These are phyloP conservation scores for Luperina nickerlii DNA, from an alignment of 2,888 invertebrate genomes.

Conservation along the genomic window DNA sequence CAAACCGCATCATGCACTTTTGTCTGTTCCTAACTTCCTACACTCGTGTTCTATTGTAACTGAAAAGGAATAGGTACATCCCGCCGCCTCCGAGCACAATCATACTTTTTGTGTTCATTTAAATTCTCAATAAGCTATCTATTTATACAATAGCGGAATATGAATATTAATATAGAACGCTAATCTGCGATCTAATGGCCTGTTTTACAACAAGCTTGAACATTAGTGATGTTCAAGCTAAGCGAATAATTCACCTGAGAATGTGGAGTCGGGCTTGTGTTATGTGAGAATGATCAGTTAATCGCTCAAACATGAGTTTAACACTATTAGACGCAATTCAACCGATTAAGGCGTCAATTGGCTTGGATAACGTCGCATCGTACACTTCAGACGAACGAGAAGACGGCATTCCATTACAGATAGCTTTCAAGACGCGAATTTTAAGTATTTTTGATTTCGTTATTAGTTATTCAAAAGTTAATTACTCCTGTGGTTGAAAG, in stretches of 20 bases:
- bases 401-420: slow-evolving; percentile 52
- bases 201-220: slow-evolving; percentile 42
- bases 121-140: slow-evolving; percentile 19
- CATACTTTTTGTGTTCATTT: slow-evolving; percentile 29
- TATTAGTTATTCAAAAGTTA: slow-evolving; percentile 14
- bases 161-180: slow-evolving; percentile 46
- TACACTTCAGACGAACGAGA: slow-evolving; percentile 26
- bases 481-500: slow-evolving; percentile 14
- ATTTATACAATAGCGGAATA: slow-evolving; percentile 39
- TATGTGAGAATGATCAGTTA: slow-evolving; percentile 49
- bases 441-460: slow-evolving; percentile 20
- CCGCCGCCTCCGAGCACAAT: slow-evolving; percentile 10
- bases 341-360: slow-evolving; percentile 53
- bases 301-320: slow-evolving; percentile 49
- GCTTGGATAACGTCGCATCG: slow-evolving; percentile 43
- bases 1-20: slow-evolving; percentile 67
- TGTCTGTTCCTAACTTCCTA: slow-evolving; percentile 45
- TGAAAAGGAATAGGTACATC: slow-evolving; percentile 31
- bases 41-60: slow-evolving; percentile 52
- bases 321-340: slow-evolving; percentile 50
- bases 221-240: slow-evolving; percentile 36
- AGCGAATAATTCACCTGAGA: slow-evolving; percentile 32
- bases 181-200: slow-evolving; percentile 45
- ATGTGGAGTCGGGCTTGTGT: slow-evolving; percentile 31
- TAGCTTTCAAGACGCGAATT: slow-evolving; percentile 14